Percentiles rank a stretch among this genome's conserved stretches.
Evolutionary conservation across 2,888 invertebrate species (phyloP).

Genomic region (Pilophorus perplexus): DNA sequence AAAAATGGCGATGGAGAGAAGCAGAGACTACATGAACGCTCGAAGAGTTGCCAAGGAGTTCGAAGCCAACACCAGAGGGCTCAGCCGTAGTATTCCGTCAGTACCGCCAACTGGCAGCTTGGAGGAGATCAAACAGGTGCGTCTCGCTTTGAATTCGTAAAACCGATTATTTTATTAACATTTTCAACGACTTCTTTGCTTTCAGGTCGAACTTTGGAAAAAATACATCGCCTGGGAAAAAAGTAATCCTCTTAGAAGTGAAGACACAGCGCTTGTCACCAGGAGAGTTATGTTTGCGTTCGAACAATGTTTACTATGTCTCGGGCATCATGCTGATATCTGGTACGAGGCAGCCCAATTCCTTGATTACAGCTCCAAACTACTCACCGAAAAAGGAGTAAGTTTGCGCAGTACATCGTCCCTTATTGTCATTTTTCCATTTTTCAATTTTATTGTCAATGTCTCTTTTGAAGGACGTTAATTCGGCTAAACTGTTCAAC

Average conservation of each 20-base stretch:
- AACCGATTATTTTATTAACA: too few relatives aligned
- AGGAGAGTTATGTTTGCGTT: constrained; percentile 97
- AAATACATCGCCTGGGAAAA: constrained; percentile 98
- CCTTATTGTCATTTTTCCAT: background rate
- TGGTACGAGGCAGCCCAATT: constrained; percentile 99
- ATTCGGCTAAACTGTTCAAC: constrained; percentile 85
- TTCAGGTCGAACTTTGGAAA: constrained; percentile 95
- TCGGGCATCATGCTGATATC: constrained; percentile 96
- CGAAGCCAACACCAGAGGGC: constrained; percentile 89
- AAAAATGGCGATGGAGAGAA: constrained; percentile 95
- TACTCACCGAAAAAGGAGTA: constrained; percentile 91
- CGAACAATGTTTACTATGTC: constrained; percentile 92
- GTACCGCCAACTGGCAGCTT: constrained; percentile 89
- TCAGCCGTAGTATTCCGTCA: constrained; percentile 93
- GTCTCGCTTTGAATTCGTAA: too few relatives aligned
- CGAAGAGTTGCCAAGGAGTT: constrained; percentile 92
- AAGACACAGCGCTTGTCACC: constrained; percentile 90
- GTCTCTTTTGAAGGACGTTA: too few relatives aligned
- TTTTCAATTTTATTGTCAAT: too few relatives aligned
- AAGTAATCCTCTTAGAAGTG: constrained; percentile 90
- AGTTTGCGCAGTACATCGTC: constrained; percentile 2
- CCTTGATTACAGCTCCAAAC: constrained; percentile 89
- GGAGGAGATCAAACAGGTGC: constrained; percentile 82
- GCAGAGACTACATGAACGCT: constrained; percentile 97
- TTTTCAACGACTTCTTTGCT: too few relatives aligned